phyloP scores from a whole-genome alignment of 2,113 vertebrate genomes.

The Psilopogon haemacephalus region DNA sequence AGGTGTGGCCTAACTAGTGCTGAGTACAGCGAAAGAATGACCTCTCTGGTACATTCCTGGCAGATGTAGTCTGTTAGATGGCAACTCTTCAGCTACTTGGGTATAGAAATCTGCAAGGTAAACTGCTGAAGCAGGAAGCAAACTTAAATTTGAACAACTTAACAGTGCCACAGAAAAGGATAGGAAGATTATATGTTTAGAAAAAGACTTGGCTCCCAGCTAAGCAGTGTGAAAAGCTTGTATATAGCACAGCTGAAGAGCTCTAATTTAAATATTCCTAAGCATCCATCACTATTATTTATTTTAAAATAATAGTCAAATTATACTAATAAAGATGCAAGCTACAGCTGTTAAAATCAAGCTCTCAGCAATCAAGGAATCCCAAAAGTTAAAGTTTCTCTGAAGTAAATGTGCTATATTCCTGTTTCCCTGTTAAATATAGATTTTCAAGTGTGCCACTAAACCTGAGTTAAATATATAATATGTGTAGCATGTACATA shows the following conservation, averaged over 20 bases:
- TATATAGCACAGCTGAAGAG: not conserved
- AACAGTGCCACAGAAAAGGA: not conserved
- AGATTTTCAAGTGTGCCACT: slow-evolving; percentile 59
- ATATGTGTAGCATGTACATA: slow-evolving; percentile 9
- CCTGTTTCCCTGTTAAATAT: slow-evolving; percentile 57
- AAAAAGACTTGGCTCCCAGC: not conserved
- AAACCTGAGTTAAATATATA: slow-evolving; percentile 46
- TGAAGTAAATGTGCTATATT: slow-evolving; percentile 33
- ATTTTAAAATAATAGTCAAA: slow-evolving; percentile 62
- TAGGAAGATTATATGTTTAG: not conserved
- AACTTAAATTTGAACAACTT: not conserved
- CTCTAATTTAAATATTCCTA: slow-evolving; percentile 25
- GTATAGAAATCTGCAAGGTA: not conserved
- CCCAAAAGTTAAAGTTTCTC: slow-evolving; percentile 44
- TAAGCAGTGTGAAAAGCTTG: not conserved
- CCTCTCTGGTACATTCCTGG: too few relatives aligned
- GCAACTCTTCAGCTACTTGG: not conserved
- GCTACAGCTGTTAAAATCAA: slow-evolving; percentile 49
- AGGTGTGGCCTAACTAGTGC: too few relatives aligned
- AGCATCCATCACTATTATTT: slow-evolving; percentile 39
- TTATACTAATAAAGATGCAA: slow-evolving; percentile 63
- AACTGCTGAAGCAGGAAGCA: not conserved
- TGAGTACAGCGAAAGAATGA: too few relatives aligned
- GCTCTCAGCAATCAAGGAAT: slow-evolving; percentile 62
- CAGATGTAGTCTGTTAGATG: not conserved